These are phyloP conservation scores for Luffia ferchaultella DNA, from an alignment of 2,888 invertebrate species.

Conservation along the genomic window DNA sequence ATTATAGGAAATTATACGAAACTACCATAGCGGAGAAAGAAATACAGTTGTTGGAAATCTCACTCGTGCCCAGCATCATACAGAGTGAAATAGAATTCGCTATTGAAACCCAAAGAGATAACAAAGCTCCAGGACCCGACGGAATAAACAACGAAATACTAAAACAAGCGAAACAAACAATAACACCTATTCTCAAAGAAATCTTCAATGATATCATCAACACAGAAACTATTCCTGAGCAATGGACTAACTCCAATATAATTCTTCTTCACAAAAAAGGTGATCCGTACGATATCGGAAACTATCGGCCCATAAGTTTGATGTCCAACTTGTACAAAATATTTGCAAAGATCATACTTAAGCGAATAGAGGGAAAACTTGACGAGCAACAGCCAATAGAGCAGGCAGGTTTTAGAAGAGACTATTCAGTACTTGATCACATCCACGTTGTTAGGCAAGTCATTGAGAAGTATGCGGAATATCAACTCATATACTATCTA, in stretches of 20 bases:
- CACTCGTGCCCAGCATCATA: neutral
- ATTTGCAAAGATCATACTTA: constrained; percentile 16
- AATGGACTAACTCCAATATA: constrained; percentile 16
- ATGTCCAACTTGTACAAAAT: constrained; percentile 21
- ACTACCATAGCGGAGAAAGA: neutral
- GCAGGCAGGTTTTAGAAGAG: constrained; percentile 17
- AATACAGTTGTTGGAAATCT: neutral
- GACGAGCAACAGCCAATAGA: constrained; percentile 17
- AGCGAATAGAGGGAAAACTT: constrained; percentile 10
- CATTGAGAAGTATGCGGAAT: constrained; percentile 6
- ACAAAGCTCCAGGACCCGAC: constrained; percentile 9
- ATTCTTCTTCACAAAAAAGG: constrained; percentile 20
- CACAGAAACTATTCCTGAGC: constrained; percentile 9
- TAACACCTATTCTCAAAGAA: constrained; percentile 6
- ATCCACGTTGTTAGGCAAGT: constrained; percentile 15
- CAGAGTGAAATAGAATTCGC: constrained; percentile 5
- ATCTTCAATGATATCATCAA: constrained; percentile 14
- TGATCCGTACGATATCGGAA: constrained; percentile 13
- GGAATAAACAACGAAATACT: constrained; percentile 10
- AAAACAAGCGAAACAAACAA: neutral
- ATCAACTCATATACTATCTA: constrained; percentile 7
- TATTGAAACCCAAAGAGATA: constrained; percentile 6
- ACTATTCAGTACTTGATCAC: constrained; percentile 16
- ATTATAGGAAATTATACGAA: neutral
- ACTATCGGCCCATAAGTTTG: no score